These are phyloP conservation scores for Bugula neritina DNA, from an alignment of 2,888 invertebrate species.

Conservation along the genomic window DNA sequence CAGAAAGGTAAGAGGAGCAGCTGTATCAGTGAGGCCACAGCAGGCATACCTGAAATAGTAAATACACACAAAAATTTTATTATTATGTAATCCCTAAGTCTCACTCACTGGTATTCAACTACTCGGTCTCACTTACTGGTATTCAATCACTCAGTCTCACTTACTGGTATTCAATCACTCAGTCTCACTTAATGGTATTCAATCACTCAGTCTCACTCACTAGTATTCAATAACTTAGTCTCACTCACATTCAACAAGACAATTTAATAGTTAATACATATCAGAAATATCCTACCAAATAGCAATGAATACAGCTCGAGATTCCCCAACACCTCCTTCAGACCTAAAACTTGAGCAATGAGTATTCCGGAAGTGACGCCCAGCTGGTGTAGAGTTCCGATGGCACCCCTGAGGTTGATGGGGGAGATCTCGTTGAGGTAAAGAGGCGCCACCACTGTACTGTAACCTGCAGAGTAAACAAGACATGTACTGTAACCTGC, in stretches of 20 bases:
- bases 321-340: conserved; percentile 89
- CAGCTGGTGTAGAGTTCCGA: conserved; percentile 83
- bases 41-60: conserved; percentile 64
- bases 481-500: conserved; percentile 83
- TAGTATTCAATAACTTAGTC: no score
- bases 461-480: conserved; percentile 65
- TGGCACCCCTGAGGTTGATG: conserved; percentile 79
- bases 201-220: no score
- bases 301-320: conserved; percentile 89
- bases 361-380: conserved; percentile 90
- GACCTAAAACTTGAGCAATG: conserved; percentile 88
- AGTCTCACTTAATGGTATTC: no score
- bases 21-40: conserved; percentile 85
- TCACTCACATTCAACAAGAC: no score
- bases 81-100: no score
- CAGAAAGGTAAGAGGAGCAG: conserved; percentile 84
- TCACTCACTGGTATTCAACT: no score
- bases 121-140: no score
- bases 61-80: no score
- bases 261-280: no score
- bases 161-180: no score
- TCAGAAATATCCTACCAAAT: conserved; percentile 60
- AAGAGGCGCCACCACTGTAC: conserved; percentile 95
- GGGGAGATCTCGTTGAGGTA: conserved; percentile 98
- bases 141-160: no score